These are phyloP conservation scores for Tiliacea citrago DNA, from an alignment of 2,888 invertebrate genomes.

Conservation along the genomic window DNA sequence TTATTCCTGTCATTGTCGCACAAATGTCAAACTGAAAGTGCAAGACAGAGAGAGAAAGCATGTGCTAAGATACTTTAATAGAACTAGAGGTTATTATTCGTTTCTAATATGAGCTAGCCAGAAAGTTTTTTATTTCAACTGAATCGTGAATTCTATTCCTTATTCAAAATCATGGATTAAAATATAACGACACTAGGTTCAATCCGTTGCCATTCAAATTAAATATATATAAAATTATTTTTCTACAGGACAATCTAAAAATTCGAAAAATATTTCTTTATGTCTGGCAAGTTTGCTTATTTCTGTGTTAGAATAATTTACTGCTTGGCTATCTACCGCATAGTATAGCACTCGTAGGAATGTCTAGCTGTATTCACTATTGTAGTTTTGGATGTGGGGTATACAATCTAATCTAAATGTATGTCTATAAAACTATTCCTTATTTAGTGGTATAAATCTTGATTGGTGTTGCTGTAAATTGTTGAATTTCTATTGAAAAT, in stretches of 20 bases:
- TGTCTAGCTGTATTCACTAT: conserved; percentile 60
- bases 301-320: neutral
- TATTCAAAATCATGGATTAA: neutral
- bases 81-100: too few relatives aligned
- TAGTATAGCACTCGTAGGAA: conserved; percentile 66
- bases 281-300: neutral
- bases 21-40: too few relatives aligned
- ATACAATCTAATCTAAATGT: conserved; percentile 51
- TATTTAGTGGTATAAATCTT: conserved; percentile 56
- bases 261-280: neutral
- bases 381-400: conserved; percentile 36
- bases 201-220: neutral
- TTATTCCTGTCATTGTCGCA: too few relatives aligned
- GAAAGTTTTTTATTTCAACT: too few relatives aligned
- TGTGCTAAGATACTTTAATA: too few relatives aligned
- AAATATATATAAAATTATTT: neutral
- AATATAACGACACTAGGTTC: neutral
- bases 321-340: conserved; percentile 33
- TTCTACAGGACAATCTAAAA: too few relatives aligned
- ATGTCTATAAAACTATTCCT: conserved; percentile 56
- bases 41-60: too few relatives aligned
- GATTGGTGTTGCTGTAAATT: conserved; percentile 47
- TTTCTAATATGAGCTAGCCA: neutral
- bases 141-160: too few relatives aligned
- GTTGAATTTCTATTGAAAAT: conserved; percentile 25